Evolutionary conservation across 2,888 invertebrate species (phyloP), one percentile per base, ranked within the genome.

Genomic region (Agrochola lota): DNA sequence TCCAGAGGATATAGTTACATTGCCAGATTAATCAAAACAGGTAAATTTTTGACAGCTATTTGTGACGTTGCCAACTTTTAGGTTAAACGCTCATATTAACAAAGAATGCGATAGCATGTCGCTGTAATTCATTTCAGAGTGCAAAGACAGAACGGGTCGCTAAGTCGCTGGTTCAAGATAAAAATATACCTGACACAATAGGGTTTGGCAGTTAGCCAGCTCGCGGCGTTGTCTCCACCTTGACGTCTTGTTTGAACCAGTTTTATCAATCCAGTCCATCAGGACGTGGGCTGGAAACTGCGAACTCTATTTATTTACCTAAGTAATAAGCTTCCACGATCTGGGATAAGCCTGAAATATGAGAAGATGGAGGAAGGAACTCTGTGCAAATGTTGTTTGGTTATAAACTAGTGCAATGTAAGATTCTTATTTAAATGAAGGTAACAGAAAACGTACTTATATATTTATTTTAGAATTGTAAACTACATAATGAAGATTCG

Each of bases 181-280:
- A 83, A 88, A 88, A 87, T 85, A 87, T 57, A 46, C 15, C 46
- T 46, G 84, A 69, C 75, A 81, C 87, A 79, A 68, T 86, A 83
- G 67, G 57, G 64, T 79, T 88, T 87, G 89, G 89, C 84, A 8
- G 74, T 30, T 11, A 81, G 87, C 87, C 89, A 87, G 81, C 72
- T 63, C 66, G 76, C 70, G 67, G 40, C 74, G 83, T 85, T 69
- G 82, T 78, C 74, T 80, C 72, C 78, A 83, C 85, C 81, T 85
- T 84, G 83, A 86, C 75, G 81, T 83, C 81, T 87, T 85, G 87
- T 85, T 84, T 85, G 85, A 87, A 88, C 85, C 88, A 84, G 84
- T 89, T 87, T 90, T 91, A 91, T 89, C 90, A 83, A 88, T 86
- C 77, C 88, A 89, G 88, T 85, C 71, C 88, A 90, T 90, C 90